Conservation (phyloP, 2,888 invertebrate genomes). For the Morpho achilles region DNA sequence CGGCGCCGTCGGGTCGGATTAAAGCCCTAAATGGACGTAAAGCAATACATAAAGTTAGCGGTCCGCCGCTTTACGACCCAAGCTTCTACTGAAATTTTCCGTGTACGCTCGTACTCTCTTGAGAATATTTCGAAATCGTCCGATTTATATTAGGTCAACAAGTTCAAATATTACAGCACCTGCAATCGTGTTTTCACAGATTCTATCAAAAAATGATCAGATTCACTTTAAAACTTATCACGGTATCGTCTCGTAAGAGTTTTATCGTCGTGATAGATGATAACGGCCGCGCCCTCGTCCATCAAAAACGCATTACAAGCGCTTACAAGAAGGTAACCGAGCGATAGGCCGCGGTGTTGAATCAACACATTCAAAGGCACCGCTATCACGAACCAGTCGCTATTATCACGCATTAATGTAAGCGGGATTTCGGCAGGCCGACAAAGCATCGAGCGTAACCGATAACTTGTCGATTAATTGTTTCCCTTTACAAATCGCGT, state of each 20-base stretch:
- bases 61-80: conserved; percentile 45
- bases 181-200: conserved; percentile 19
- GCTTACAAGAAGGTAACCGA: conserved; percentile 60
- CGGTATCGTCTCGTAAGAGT: conserved; percentile 35
- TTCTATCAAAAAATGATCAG: conserved; percentile 32
- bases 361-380: conserved; percentile 67
- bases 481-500: conserved; percentile 58
- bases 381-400: conserved; percentile 61
- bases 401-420: conserved; percentile 64
- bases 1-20: conserved; percentile 26
- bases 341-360: conserved; percentile 48
- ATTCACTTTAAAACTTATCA: conserved; percentile 29
- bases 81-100: conserved; percentile 35
- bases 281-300: conserved; percentile 64
- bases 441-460: conserved; percentile 58
- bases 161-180: conserved; percentile 5
- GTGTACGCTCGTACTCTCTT: conserved; percentile 26
- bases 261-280: conserved; percentile 42
- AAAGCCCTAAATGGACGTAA: conserved; percentile 50
- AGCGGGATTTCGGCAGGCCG: conserved; percentile 72
- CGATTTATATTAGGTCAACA: conserved; percentile 1
- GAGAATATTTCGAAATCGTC: conserved; percentile 29
- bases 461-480: conserved; percentile 70
- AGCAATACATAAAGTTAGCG: conserved; percentile 47
- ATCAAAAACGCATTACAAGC: conserved; percentile 69